phyloP scores from a whole-genome alignment of 1,140 invertebrate species.

The Aphis gossypii region DNA sequence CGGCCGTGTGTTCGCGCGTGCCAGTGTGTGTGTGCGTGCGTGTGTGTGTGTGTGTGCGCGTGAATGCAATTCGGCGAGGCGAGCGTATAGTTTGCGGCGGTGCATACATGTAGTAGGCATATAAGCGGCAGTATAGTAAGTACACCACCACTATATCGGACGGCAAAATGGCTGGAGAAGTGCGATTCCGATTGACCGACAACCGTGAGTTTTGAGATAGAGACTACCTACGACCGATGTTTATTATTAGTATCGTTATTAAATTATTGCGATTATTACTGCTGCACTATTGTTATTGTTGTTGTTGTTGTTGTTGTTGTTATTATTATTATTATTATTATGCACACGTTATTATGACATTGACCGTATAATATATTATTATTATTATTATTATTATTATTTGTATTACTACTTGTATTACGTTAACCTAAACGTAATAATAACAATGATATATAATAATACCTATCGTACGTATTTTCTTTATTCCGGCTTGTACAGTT shows the following conservation, averaged over 20 bases:
- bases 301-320: too few relatives aligned
- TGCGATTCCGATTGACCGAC: conserved; percentile 46
- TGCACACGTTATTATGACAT: background rate
- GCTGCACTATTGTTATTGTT: background rate
- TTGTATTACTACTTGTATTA: background rate
- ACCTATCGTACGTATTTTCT: background rate
- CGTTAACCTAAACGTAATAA: background rate
- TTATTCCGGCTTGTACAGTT: background rate
- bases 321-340: background rate
- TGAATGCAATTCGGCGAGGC: background rate
- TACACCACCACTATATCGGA: background rate
- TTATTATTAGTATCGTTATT: background rate
- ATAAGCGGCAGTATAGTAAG: background rate
- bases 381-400: too few relatives aligned
- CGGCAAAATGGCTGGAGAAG: conserved; percentile 39
- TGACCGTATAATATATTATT: too few relatives aligned
- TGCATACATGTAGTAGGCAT: background rate
- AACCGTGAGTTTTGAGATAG: conserved; percentile 43
- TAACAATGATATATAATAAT: too few relatives aligned
- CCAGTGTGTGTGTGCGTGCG: too few relatives aligned
- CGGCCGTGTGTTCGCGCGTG: background rate
- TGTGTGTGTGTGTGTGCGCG: background rate
- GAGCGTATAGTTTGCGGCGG: background rate
- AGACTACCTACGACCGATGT: background rate
- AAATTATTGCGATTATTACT: background rate